A percentile compares a stretch with the other conserved stretches of the same genome.
Conservation (phyloP, 2,113 vertebrate genomes). For the Sialia sialis region DNA sequence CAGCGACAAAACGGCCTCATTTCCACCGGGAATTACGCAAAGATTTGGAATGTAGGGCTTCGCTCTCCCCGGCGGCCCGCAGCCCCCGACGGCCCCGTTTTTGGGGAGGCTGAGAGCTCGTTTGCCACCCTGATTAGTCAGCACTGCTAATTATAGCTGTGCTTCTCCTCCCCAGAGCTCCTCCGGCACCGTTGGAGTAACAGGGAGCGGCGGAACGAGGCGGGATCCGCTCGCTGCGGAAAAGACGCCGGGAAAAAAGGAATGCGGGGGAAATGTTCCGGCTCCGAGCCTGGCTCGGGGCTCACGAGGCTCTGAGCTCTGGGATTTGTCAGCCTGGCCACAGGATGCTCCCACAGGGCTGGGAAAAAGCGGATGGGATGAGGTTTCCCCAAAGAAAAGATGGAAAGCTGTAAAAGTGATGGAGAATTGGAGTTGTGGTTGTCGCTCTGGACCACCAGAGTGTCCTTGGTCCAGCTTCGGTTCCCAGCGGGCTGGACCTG, state of each 20-base stretch:
- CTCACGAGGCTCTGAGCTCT: not conserved
- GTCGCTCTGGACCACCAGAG: accelerated
- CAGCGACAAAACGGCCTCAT: not conserved
- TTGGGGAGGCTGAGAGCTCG: not conserved
- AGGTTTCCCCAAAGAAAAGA: not conserved
- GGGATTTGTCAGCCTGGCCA: accelerated
- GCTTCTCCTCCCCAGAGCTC: not conserved
- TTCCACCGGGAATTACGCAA: constrained; percentile 4
- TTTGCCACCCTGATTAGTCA: constrained; percentile 49
- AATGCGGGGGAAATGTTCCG: not conserved
- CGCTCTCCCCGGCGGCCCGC: accelerated
- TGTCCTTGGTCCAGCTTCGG: accelerated
- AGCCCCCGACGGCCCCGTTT: not conserved
- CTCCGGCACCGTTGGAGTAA: not conserved
- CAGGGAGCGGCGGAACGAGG: not conserved
- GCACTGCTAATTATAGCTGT: constrained; percentile 45
- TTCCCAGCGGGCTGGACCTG: not conserved
- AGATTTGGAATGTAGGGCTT: not conserved
- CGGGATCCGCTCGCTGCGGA: not conserved
- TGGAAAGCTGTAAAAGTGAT: accelerated
- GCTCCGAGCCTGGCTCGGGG: accelerated
- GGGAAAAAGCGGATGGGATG: not conserved
- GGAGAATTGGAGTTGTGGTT: accelerated
- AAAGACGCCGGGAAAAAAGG: not conserved
- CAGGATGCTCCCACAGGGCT: not conserved